Percentiles rank a stretch among this genome's conserved stretches.
Evolutionary conservation across 2,888 invertebrate species (phyloP).

Genomic region (Physocephala rufipes): DNA sequence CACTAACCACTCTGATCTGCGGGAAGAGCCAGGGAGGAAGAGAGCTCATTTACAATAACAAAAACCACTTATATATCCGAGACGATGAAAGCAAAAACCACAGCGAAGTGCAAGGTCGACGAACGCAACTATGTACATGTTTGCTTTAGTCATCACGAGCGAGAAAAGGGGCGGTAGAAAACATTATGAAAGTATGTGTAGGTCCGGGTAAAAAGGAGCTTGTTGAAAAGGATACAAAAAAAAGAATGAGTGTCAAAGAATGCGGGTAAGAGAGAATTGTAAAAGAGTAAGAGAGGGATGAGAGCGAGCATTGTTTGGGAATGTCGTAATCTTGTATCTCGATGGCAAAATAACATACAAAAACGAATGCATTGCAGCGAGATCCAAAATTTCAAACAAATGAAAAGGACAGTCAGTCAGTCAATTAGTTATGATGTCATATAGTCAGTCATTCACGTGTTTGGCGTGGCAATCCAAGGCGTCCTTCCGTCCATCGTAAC

Average conservation of each 20-base stretch:
- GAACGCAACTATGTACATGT: slow-evolving; percentile 52
- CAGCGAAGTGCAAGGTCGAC: slow-evolving; percentile 66
- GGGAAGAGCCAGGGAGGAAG: not conserved
- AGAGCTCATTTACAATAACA: not conserved
- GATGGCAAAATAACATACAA: slow-evolving; percentile 32
- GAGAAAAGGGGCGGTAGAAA: slow-evolving; percentile 10
- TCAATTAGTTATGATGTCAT: slow-evolving; percentile 4
- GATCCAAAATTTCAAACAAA: slow-evolving; percentile 6
- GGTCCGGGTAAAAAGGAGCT: not conserved
- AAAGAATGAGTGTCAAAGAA: too few relatives aligned
- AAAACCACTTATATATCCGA: slow-evolving; percentile 23
- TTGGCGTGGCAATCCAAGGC: not conserved
- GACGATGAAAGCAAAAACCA: slow-evolving; percentile 35
- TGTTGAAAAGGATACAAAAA: not conserved
- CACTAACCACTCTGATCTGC: not conserved
- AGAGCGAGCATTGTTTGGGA: slow-evolving; percentile 19
- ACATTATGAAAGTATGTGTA: not conserved
- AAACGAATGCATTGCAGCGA: not conserved
- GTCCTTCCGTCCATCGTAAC: not conserved
- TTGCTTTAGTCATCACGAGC: not conserved
- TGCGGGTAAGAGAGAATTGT: too few relatives aligned
- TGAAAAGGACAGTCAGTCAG: slow-evolving; percentile 11
- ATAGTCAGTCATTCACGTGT: slow-evolving; percentile 8
- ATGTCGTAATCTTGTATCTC: slow-evolving; percentile 28
- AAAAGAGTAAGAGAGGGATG: too few relatives aligned